Conservation (phyloP, 2,888 invertebrate species). For the Polylopha cassiicola region DNA sequence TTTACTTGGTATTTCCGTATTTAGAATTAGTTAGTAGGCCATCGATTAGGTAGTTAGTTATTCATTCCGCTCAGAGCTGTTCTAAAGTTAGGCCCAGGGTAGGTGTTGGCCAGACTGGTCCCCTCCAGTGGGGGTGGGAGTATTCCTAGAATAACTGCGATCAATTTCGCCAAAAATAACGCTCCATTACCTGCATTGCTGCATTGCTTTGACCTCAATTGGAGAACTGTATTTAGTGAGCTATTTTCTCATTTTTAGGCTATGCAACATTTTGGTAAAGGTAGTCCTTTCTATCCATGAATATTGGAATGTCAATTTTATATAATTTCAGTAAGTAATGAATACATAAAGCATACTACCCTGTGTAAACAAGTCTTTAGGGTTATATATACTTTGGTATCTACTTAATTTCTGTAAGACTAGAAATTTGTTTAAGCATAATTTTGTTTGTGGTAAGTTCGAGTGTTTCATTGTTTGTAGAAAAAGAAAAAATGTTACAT, state of each 20-base stretch:
- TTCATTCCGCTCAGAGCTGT: slow-evolving; percentile 10
- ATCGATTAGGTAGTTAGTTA: slow-evolving; percentile 14
- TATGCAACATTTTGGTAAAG: too few relatives aligned
- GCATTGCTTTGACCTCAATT: slow-evolving; percentile 10
- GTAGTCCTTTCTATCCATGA: too few relatives aligned
- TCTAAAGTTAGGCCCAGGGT: slow-evolving; percentile 14
- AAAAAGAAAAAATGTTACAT: too few relatives aligned
- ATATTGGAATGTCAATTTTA: too few relatives aligned
- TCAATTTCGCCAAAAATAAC: slow-evolving; percentile 20
- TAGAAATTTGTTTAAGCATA: too few relatives aligned
- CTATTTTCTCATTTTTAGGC: not conserved
- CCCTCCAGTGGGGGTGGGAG: slow-evolving; percentile 6
- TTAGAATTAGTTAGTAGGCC: slow-evolving; percentile 17
- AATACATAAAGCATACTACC: too few relatives aligned
- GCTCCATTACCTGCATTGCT: slow-evolving; percentile 17
- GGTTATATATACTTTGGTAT: too few relatives aligned
- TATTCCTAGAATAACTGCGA: slow-evolving; percentile 16
- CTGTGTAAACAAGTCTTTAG: too few relatives aligned
- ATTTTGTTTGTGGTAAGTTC: too few relatives aligned
- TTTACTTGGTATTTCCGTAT: slow-evolving; percentile 12
- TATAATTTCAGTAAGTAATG: too few relatives aligned
- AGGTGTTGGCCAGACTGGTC: not conserved
- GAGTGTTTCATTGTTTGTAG: too few relatives aligned
- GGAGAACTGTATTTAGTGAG: not conserved
- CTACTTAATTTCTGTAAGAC: too few relatives aligned